A percentile compares a stretch with the other conserved stretches of the same genome.
Conservation (phyloP, 1,140 invertebrate species). For the Gryon sp. region DNA sequence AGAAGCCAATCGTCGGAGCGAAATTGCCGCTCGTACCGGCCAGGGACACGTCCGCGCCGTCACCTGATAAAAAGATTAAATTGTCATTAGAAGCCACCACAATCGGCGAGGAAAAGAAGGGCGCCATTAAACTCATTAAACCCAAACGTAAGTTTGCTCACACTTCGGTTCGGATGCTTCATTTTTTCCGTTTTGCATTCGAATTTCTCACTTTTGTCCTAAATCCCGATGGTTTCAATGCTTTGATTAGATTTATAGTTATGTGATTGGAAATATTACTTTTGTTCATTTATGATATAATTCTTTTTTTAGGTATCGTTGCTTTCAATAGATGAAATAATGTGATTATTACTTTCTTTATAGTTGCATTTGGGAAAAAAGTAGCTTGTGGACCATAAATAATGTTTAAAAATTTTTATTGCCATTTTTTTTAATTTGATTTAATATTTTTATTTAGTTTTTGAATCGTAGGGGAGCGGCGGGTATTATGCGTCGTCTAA, state of each 20-base stretch:
- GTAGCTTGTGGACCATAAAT: too few species aligned
- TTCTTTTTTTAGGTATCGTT: too few species aligned
- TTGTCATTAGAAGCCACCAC: slow-evolving; percentile 76
- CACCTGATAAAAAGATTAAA: slow-evolving; percentile 89
- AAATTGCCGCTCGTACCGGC: slow-evolving; percentile 81
- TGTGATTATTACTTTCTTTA: too few species aligned
- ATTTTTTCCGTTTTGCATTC: not conserved
- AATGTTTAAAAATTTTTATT: too few species aligned
- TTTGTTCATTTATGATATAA: too few species aligned
- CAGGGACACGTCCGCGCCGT: slow-evolving; percentile 74
- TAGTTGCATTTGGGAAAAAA: too few species aligned
- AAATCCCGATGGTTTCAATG: slow-evolving; percentile 18
- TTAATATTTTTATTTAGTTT: too few species aligned
- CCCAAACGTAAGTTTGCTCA: slow-evolving; percentile 90
- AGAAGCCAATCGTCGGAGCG: slow-evolving; percentile 81
- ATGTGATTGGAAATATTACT: too few species aligned
- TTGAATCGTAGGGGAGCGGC: too few species aligned
- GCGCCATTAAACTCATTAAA: slow-evolving; percentile 91
- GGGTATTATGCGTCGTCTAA: too few species aligned
- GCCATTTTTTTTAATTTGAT: too few species aligned
- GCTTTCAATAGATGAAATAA: too few species aligned
- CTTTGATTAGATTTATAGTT: slow-evolving; percentile 4
- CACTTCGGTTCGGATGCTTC: slow-evolving; percentile 29
- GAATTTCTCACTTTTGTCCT: not conserved
- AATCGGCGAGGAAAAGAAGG: slow-evolving; percentile 83